These are phyloP conservation scores for Lagodon rhomboides DNA, from an alignment of 2,797 vertebrate genomes.

Conservation along the genomic window DNA sequence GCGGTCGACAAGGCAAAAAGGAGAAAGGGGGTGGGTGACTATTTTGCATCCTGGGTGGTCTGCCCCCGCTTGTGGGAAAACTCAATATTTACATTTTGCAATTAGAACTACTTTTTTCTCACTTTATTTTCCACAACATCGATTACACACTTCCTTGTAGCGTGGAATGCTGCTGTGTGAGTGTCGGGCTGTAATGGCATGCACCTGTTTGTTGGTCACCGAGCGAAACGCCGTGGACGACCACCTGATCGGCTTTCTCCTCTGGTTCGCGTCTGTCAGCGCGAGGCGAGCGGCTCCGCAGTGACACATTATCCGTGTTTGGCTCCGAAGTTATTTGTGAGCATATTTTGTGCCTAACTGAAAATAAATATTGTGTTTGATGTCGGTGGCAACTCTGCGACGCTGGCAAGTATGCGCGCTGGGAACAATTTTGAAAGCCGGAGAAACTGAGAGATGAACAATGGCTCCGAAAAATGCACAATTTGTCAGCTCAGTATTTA, in stretches of 20 bases:
- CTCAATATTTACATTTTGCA: constrained; percentile 93
- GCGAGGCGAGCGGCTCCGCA: constrained; percentile 24
- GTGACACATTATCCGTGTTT: constrained; percentile 35
- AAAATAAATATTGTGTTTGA: constrained; percentile 62
- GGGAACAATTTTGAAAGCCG: constrained; percentile 52
- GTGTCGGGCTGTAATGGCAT: constrained; percentile 59
- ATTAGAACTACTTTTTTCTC: constrained; percentile 89
- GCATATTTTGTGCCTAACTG: constrained; percentile 48
- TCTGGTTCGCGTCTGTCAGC: constrained; percentile 54
- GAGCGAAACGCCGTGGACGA: constrained; percentile 39
- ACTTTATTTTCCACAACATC: constrained; percentile 87
- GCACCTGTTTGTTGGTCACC: constrained; percentile 84
- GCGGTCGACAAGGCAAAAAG: constrained; percentile 79
- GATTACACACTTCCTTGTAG: constrained; percentile 79
- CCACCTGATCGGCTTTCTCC: constrained; percentile 53
- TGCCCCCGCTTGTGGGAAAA: constrained; percentile 90
- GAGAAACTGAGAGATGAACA: constrained; percentile 45
- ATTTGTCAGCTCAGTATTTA: constrained; percentile 78
- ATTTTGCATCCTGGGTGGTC: constrained; percentile 91
- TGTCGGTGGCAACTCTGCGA: constrained; percentile 47
- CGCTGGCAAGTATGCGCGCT: constrained; percentile 36
- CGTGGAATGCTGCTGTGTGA: constrained; percentile 67
- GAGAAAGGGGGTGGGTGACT: constrained; percentile 81
- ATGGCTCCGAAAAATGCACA: constrained; percentile 30
- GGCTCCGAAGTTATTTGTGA: constrained; percentile 45